Conservation (phyloP, 2,113 vertebrate genomes). For the Oreamnos americanus region DNA sequence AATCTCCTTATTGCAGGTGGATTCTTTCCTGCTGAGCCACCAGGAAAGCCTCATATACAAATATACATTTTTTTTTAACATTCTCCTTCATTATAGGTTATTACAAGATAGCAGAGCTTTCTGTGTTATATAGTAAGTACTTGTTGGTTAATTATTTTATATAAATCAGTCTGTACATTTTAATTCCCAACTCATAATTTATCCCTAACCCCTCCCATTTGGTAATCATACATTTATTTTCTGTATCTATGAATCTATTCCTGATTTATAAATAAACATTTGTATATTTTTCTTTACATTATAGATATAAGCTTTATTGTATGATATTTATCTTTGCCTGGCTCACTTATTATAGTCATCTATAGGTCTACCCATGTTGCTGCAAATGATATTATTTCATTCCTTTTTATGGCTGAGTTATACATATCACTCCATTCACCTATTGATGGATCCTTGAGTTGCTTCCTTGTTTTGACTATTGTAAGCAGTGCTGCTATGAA, state of each 20-base stretch:
- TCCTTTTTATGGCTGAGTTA: background rate
- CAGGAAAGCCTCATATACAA: background rate
- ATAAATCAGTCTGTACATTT: background rate
- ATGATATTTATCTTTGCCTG: background rate
- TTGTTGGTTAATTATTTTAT: background rate
- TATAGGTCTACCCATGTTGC: background rate
- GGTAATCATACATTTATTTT: background rate
- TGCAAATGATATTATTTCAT: background rate
- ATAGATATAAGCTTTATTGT: background rate
- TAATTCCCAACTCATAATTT: background rate
- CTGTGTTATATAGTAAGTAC: background rate
- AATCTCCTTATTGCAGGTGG: background rate
- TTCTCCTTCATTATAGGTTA: background rate
- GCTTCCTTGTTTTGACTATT: background rate
- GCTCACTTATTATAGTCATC: background rate
- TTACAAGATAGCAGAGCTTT: background rate
- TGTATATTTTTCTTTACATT: background rate
- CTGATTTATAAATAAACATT: background rate
- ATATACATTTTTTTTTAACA: background rate
- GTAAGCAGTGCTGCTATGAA: background rate
- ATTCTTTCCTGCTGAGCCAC: background rate
- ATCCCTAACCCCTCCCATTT: background rate
- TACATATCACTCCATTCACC: background rate
- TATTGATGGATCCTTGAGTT: background rate
- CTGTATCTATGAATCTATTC: background rate